Conservation (phyloP, 2,113 vertebrate species). For the Psettodes erumei region DNA sequence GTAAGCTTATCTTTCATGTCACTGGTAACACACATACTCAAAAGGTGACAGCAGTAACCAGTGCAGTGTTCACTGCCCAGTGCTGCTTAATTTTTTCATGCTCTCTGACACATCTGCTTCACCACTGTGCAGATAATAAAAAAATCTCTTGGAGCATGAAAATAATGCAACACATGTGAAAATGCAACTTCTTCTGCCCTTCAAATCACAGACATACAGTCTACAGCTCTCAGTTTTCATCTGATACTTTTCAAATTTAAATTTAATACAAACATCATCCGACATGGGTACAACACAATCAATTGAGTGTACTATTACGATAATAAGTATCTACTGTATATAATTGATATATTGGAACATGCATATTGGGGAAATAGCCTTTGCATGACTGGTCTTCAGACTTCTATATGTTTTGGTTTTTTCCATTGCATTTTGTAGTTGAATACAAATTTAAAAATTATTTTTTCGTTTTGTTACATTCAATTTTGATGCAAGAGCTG, state of each 20-base stretch:
- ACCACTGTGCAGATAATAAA: neutral
- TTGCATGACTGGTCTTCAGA: neutral
- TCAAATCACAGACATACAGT: neutral
- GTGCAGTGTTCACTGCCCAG: no score
- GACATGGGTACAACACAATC: neutral
- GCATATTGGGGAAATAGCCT: neutral
- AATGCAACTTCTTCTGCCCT: neutral
- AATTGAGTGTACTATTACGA: neutral
- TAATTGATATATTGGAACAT: neutral
- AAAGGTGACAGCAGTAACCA: neutral
- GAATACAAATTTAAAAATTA: neutral
- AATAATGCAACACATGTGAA: neutral
- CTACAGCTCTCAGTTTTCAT: neutral
- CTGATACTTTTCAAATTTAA: no score
- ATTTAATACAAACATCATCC: neutral
- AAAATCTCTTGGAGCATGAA: neutral
- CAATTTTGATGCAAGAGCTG: neutral
- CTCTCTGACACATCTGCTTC: neutral
- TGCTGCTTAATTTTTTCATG: neutral
- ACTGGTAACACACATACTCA: neutral
- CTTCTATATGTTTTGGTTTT: neutral
- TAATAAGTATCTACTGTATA: neutral
- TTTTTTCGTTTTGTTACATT: neutral
- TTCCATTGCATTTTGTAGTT: neutral
- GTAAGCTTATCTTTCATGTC: constrained; percentile 13